Evolutionary conservation across 2,113 vertebrate species (phyloP).

Genomic region (Natator depressus): DNA sequence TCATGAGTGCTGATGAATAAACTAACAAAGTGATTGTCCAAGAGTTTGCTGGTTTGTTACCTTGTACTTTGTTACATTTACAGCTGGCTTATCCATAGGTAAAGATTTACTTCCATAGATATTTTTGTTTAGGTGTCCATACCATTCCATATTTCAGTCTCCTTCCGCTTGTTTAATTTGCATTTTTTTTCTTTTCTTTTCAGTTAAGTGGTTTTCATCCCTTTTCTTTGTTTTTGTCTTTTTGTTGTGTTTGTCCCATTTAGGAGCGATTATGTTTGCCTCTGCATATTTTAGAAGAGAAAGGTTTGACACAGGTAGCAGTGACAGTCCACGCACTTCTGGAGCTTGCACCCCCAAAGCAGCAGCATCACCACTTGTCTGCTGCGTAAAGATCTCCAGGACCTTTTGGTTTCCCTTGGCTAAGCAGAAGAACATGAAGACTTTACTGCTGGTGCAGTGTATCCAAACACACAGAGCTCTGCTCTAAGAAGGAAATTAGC

Average conservation of each 20-base stretch:
- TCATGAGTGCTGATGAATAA: background rate
- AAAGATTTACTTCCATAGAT: background rate
- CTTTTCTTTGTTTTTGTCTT: constrained; percentile 74
- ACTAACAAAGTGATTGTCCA: constrained; percentile 25
- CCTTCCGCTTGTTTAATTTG: constrained; percentile 56
- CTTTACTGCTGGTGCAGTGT: constrained; percentile 61
- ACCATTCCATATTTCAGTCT: constrained; percentile 54
- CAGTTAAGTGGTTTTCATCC: constrained; percentile 77
- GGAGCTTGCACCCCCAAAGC: constrained; percentile 91
- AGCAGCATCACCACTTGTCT: constrained; percentile 77
- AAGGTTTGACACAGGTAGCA: constrained; percentile 93
- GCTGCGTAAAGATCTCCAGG: constrained; percentile 72
- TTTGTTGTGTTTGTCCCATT: constrained; percentile 76
- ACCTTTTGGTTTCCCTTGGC: constrained; percentile 61
- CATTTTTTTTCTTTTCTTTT: constrained; percentile 63
- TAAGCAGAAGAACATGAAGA: constrained; percentile 70
- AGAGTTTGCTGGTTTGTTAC: background rate
- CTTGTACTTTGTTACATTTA: background rate
- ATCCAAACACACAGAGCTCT: constrained; percentile 66
- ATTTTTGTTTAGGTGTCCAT: constrained; percentile 2
- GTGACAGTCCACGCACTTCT: constrained; percentile 92
- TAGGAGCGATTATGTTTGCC: constrained; percentile 97
- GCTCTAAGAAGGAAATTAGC: constrained; percentile 70
- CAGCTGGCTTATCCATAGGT: background rate
- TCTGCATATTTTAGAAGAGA: constrained; percentile 98